phyloP scores from a whole-genome alignment of 2,888 invertebrate genomes.

The Epinotia ramella region DNA sequence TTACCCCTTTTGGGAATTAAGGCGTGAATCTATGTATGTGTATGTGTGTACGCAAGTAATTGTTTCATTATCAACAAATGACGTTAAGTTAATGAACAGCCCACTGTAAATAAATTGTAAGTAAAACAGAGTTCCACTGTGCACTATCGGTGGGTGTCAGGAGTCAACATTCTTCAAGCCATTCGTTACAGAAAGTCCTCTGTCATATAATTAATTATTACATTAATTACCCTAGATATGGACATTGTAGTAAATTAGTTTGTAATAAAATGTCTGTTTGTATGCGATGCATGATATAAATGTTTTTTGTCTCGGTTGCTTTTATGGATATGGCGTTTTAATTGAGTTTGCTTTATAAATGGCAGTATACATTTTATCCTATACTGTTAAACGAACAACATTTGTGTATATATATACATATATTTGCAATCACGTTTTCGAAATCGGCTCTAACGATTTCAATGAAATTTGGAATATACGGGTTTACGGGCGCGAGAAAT shows the following conservation, averaged over 20 bases:
- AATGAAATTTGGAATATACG: too few species aligned
- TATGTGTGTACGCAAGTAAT: background rate
- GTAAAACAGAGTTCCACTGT: background rate
- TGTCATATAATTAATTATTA: constrained; percentile 16
- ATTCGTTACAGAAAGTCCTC: background rate
- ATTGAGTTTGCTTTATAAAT: background rate
- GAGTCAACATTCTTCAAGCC: constrained; percentile 15
- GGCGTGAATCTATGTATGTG: too few species aligned
- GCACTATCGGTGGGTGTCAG: background rate
- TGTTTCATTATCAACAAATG: constrained; percentile 6
- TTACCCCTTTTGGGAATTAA: too few species aligned
- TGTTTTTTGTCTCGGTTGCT: background rate
- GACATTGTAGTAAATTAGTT: constrained; percentile 12
- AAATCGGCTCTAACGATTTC: too few species aligned
- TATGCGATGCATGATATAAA: background rate
- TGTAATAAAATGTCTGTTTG: background rate
- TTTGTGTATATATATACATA: too few species aligned
- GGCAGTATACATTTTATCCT: background rate
- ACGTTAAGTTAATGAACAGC: background rate
- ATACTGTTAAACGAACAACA: too few species aligned
- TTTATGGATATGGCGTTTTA: background rate
- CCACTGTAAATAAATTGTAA: constrained; percentile 9
- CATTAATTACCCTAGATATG: constrained; percentile 10
- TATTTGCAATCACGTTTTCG: too few species aligned
- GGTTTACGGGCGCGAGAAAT: too few species aligned